phyloP scores from a whole-genome alignment of 2,888 invertebrate species.

The Aplocera efformata region DNA sequence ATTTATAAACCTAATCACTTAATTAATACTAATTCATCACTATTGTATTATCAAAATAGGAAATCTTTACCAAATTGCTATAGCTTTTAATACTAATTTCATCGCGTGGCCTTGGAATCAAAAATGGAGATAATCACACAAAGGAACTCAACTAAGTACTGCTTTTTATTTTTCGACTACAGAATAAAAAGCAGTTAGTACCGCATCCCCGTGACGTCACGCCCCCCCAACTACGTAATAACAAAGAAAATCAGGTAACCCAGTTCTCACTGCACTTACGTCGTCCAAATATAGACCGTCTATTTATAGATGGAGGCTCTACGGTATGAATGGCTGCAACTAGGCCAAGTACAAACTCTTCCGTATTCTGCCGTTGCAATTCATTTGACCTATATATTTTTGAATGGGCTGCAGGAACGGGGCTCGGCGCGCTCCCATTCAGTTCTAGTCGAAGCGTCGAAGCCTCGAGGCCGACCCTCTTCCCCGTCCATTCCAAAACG shows the following conservation, averaged over 20 bases:
- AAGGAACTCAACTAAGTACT: no score
- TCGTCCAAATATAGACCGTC: conserved; percentile 74
- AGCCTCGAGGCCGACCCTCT: conserved; percentile 64
- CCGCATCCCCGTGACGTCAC: conserved; percentile 54
- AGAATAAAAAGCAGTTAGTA: conserved; percentile 12
- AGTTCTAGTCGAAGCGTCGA: conserved; percentile 69
- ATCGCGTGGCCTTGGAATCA: no score
- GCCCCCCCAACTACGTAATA: conserved; percentile 61
- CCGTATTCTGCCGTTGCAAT: conserved; percentile 51
- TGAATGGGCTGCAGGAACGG: conserved; percentile 77
- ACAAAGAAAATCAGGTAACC: conserved; percentile 78
- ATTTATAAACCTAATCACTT: no score
- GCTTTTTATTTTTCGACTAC: background rate
- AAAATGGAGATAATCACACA: no score
- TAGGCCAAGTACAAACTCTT: conserved; percentile 49
- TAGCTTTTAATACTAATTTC: no score
- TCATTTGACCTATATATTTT: conserved; percentile 78
- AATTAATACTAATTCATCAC: no score
- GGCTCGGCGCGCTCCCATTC: conserved; percentile 70
- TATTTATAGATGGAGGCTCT: conserved; percentile 69
- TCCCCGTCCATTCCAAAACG: conserved; percentile 38
- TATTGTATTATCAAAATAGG: no score
- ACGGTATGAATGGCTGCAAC: conserved; percentile 70
- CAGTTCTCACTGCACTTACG: conserved; percentile 71
- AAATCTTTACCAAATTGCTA: no score